Conservation (phyloP, 2,888 invertebrate species). For the Cantharis rufa region DNA sequence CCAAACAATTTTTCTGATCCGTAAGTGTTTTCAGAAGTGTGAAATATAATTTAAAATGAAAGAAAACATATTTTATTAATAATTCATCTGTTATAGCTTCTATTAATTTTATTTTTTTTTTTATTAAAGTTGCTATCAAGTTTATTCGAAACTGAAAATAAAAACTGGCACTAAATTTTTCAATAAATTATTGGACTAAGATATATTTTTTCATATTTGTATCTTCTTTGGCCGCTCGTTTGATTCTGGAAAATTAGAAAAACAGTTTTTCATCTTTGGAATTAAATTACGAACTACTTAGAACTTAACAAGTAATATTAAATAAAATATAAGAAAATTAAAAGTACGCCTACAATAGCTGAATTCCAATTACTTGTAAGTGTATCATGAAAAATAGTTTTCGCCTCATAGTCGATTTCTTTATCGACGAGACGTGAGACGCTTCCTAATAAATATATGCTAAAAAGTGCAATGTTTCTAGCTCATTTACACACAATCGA, state of each 20-base stretch:
- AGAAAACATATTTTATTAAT: neutral
- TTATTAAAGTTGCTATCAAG: neutral
- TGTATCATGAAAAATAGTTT: neutral
- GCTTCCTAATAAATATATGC: constrained; percentile 1
- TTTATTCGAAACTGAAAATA: neutral
- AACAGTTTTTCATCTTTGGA: neutral
- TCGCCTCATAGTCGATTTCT: constrained; percentile 15
- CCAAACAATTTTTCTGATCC: neutral
- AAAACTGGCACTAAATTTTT: neutral
- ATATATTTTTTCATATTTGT: neutral
- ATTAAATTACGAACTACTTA: neutral
- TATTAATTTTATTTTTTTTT: neutral
- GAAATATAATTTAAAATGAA: neutral
- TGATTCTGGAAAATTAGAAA: neutral
- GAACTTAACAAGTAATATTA: neutral
- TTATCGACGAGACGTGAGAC: constrained; percentile 17
- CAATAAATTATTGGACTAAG: neutral
- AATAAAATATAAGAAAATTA: neutral
- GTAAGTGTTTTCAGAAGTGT: neutral
- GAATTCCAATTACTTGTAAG: neutral
- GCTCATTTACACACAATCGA: neutral
- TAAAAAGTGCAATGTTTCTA: constrained; percentile 1
- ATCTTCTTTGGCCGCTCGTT: too few relatives aligned
- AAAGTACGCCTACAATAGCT: neutral
- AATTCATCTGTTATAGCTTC: neutral